phyloP scores from a whole-genome alignment of 1,140 invertebrate species.

The Solen grandis region DNA sequence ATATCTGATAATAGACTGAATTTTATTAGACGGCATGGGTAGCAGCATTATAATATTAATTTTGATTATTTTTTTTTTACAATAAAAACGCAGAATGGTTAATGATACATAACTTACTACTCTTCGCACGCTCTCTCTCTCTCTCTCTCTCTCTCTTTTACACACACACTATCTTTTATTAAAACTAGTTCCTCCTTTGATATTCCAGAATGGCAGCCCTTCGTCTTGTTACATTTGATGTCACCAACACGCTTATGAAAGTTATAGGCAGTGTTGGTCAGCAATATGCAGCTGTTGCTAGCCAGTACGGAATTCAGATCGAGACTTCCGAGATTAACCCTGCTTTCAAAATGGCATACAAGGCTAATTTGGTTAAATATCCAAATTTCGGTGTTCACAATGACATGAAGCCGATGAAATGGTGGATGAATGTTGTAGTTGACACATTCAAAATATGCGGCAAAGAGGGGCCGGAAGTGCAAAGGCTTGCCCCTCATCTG shows the following conservation, averaged over 20 bases:
- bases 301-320: constrained; percentile 85
- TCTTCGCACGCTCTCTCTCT: too few species aligned
- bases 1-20: too few species aligned
- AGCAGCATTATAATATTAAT: too few species aligned
- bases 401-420: constrained; percentile 88
- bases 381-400: constrained; percentile 90
- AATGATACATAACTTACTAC: too few species aligned
- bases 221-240: constrained; percentile 90
- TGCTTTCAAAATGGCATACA: constrained; percentile 83
- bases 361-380: constrained; percentile 84
- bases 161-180: too few species aligned
- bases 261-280: constrained; percentile 87
- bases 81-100: too few species aligned
- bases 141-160: too few species aligned
- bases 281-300: constrained; percentile 87
- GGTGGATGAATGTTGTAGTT: constrained; percentile 89
- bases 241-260: constrained; percentile 91
- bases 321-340: constrained; percentile 84
- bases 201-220: constrained; percentile 35
- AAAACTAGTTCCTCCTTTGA: too few species aligned
- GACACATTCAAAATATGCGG: constrained; percentile 84
- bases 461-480: constrained; percentile 70
- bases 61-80: too few species aligned
- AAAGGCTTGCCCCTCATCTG: constrained; percentile 82
- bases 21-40: too few species aligned